These are phyloP conservation scores for Tenthredo livida DNA, from an alignment of 2,888 invertebrate genomes.

Conservation along the genomic window DNA sequence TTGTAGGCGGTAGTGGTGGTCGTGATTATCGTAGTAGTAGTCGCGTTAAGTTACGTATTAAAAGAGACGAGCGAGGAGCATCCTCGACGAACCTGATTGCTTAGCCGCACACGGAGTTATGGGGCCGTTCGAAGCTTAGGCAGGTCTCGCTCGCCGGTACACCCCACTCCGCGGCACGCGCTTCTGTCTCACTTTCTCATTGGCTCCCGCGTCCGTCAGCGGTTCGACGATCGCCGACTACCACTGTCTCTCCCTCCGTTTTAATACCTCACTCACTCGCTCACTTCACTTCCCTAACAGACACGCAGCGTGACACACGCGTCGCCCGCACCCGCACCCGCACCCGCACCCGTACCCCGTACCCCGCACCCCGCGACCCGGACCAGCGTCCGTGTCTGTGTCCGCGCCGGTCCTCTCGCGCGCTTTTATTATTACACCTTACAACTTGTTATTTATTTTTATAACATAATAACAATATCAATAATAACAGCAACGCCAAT, in stretches of 20 bases:
- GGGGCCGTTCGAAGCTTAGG: constrained; percentile 74
- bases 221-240: constrained; percentile 45
- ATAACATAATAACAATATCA: background rate
- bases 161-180: constrained; percentile 37
- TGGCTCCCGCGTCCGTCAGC: constrained; percentile 21
- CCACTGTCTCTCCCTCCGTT: background rate
- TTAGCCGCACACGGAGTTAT: constrained; percentile 76
- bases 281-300: constrained; percentile 17
- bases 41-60: constrained; percentile 8
- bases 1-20: background rate
- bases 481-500: background rate
- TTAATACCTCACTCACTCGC: background rate
- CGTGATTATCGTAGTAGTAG: background rate
- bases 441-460: background rate
- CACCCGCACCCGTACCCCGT: background rate
- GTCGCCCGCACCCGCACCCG: background rate
- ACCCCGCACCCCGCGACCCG: background rate
- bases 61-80: constrained; percentile 47
- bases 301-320: constrained; percentile 27
- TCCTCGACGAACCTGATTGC: constrained; percentile 73
- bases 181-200: constrained; percentile 48
- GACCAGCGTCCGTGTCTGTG: no score
- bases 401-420: background rate
- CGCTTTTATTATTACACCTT: constrained; percentile 3
- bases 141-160: constrained; percentile 55